These are phyloP conservation scores for Epinephelus moara DNA, from an alignment of 2,113 vertebrate species.

Conservation along the genomic window DNA sequence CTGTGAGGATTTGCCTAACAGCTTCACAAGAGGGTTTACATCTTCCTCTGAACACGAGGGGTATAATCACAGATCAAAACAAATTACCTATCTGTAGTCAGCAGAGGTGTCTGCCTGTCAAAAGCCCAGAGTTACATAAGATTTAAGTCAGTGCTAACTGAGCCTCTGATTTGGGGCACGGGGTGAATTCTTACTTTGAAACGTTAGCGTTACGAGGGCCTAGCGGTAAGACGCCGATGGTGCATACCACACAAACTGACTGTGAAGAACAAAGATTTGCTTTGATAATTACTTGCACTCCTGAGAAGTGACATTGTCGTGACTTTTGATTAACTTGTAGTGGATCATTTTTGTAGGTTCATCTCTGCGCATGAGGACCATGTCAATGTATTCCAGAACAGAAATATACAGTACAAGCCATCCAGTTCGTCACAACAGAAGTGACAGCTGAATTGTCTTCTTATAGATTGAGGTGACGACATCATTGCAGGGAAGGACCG, in stretches of 20 bases:
- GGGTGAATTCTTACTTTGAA: slow-evolving; percentile 80
- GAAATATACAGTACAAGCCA: background rate
- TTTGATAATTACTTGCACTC: slow-evolving; percentile 63
- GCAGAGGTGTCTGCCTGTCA: slow-evolving; percentile 82
- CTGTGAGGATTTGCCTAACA: slow-evolving; percentile 87
- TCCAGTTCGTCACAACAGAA: background rate
- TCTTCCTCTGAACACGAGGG: slow-evolving; percentile 84
- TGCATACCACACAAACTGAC: slow-evolving; percentile 65
- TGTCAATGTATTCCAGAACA: background rate
- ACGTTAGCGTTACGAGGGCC: slow-evolving; percentile 48
- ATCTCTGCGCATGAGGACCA: background rate
- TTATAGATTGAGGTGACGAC: slow-evolving; percentile 30
- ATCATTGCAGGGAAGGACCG: slow-evolving; percentile 39
- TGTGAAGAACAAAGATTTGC: slow-evolving; percentile 61
- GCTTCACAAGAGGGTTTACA: slow-evolving; percentile 87
- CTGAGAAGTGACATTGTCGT: slow-evolving; percentile 54
- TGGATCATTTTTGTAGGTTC: background rate
- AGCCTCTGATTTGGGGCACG: slow-evolving; percentile 76
- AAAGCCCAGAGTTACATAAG: slow-evolving; percentile 85
- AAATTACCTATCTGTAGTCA: slow-evolving; percentile 87
- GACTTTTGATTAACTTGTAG: slow-evolving; percentile 59
- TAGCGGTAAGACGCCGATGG: slow-evolving; percentile 21
- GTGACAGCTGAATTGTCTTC: slow-evolving; percentile 22
- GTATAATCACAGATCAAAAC: slow-evolving; percentile 88
- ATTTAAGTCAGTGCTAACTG: slow-evolving; percentile 82